phyloP scores from a whole-genome alignment of 2,797 vertebrate species.

The Tamandua tetradactyla region DNA sequence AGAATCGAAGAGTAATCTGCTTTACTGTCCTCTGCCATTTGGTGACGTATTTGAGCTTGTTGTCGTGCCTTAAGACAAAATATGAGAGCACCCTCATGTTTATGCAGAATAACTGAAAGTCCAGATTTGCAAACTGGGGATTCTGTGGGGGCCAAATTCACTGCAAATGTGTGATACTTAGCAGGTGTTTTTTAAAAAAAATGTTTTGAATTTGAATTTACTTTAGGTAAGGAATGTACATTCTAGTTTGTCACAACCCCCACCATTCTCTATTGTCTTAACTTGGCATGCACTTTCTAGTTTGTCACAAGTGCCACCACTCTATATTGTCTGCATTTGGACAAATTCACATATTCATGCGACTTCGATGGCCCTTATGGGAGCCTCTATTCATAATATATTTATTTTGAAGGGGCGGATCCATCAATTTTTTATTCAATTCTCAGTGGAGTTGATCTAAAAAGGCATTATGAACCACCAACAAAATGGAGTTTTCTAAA shows the following conservation, averaged over 20 bases:
- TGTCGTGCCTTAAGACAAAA: constrained; percentile 90
- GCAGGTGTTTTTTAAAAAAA: background rate
- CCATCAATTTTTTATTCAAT: background rate
- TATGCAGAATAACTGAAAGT: background rate
- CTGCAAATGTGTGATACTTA: background rate
- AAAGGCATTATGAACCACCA: background rate
- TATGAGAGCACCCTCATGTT: background rate
- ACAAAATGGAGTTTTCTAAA: background rate
- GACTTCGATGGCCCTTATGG: background rate
- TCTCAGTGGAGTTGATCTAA: background rate
- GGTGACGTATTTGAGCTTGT: constrained; percentile 93
- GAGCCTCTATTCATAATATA: background rate
- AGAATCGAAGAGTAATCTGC: constrained; percentile 92
- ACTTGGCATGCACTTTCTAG: background rate
- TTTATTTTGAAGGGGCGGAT: background rate
- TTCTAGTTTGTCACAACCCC: background rate
- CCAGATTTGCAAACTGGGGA: background rate
- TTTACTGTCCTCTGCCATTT: constrained; percentile 95
- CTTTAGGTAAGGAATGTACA: background rate
- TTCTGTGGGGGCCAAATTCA: background rate
- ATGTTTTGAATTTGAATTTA: background rate
- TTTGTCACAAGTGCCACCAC: fast-evolving
- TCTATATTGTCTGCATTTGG: background rate
- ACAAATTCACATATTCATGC: background rate
- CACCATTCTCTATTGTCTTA: background rate